These are phyloP conservation scores for Lonchura striata DNA, from an alignment of 2,113 vertebrate genomes.

Conservation along the genomic window DNA sequence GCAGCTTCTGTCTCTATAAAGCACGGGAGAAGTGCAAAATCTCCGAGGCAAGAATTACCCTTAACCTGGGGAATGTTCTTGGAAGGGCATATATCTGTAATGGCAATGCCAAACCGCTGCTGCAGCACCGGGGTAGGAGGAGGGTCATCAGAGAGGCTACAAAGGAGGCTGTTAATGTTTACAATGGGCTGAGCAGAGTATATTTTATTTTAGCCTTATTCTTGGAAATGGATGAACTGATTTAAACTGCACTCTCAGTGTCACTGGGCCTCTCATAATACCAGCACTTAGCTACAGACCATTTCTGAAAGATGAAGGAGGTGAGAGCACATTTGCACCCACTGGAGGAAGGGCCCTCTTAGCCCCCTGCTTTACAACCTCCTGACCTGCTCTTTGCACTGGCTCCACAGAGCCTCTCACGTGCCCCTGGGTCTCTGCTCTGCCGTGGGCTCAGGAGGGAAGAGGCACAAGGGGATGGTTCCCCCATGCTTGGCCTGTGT, in stretches of 20 bases:
- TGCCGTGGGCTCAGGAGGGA: background rate
- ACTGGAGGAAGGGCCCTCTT: background rate
- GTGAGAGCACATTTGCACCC: background rate
- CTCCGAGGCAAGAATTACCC: background rate
- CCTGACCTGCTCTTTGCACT: background rate
- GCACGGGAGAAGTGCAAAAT: background rate
- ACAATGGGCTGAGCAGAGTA: background rate
- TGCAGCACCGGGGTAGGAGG: background rate
- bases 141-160: background rate
- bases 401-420: background rate
- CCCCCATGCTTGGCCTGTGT: rapidly evolving
- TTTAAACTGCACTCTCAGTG: background rate
- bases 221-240: background rate
- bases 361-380: background rate
- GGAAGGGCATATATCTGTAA: rapidly evolving
- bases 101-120: background rate
- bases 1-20: background rate
- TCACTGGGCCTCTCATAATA: background rate
- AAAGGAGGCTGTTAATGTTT: background rate
- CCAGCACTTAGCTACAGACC: background rate
- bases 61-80: rapidly evolving
- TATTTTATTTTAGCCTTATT: background rate
- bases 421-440: background rate
- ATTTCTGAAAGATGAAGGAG: background rate
- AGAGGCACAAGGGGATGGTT: background rate